phyloP scores from a whole-genome alignment of 2,888 invertebrate species.

The Lasioglossum zephyrum region DNA sequence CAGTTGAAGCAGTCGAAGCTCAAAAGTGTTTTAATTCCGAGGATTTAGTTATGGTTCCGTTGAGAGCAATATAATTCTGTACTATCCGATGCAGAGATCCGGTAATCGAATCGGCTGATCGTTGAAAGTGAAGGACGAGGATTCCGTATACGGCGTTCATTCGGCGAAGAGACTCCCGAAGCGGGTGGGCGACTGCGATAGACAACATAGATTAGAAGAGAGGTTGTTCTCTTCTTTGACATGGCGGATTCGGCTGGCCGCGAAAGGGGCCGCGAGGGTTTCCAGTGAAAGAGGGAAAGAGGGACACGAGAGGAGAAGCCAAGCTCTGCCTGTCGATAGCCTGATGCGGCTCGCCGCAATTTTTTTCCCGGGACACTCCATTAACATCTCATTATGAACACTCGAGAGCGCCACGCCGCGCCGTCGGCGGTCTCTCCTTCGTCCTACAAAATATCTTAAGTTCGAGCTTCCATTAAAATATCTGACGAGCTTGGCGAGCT shows the following conservation, averaged over 20 bases:
- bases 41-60: too few species aligned
- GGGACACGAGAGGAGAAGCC: slow-evolving; percentile 30
- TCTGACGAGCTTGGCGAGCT: slow-evolving; percentile 75
- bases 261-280: slow-evolving; percentile 38
- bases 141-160: neutral
- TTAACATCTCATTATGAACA: slow-evolving; percentile 84
- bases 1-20: too few species aligned
- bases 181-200: slow-evolving; percentile 69
- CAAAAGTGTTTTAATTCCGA: too few species aligned
- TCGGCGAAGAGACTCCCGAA: slow-evolving; percentile 10
- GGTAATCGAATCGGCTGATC: neutral
- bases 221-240: slow-evolving; percentile 57
- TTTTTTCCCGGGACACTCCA: slow-evolving; percentile 79
- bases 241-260: slow-evolving; percentile 35
- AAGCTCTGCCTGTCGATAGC: slow-evolving; percentile 80
- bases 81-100: neutral
- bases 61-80: neutral
- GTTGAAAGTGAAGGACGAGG: neutral
- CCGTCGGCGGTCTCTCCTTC: slow-evolving; percentile 43
- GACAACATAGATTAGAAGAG: slow-evolving; percentile 79
- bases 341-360: slow-evolving; percentile 79
- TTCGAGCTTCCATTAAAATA: slow-evolving; percentile 83
- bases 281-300: slow-evolving; percentile 27
- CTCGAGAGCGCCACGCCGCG: slow-evolving; percentile 71
- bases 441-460: slow-evolving; percentile 81